Evolutionary conservation across 2,888 invertebrate species (phyloP).

Genomic region (Campoplex capitator): DNA sequence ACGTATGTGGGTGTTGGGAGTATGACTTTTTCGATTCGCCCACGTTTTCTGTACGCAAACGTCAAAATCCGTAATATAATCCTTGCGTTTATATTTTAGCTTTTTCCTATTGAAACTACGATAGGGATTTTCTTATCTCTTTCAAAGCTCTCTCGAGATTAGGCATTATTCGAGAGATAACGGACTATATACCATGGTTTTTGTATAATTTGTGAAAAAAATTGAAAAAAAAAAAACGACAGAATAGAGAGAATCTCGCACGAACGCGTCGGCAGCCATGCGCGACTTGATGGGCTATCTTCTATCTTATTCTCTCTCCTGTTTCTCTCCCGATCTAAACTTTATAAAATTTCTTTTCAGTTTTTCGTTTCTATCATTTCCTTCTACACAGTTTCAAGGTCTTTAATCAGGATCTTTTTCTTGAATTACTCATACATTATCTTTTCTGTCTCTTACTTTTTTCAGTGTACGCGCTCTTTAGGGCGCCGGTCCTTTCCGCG

Average conservation of each 20-base stretch:
- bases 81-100: neutral
- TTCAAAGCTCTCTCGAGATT: constrained; percentile 10
- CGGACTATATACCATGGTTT: constrained; percentile 28
- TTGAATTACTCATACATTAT: too few relatives aligned
- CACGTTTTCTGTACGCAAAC: constrained; percentile 36
- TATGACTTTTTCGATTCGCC: constrained; percentile 8
- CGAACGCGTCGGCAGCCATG: constrained; percentile 76
- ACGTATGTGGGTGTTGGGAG: constrained; percentile 18
- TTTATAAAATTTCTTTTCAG: neutral
- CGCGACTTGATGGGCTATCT: constrained; percentile 71
- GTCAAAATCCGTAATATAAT: constrained; percentile 40
- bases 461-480: constrained; percentile 36
- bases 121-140: constrained; percentile 6
- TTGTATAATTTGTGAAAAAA: constrained; percentile 18
- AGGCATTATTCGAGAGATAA: constrained; percentile 15
- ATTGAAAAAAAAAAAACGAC: constrained; percentile 40
- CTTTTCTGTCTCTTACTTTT: constrained; percentile 1
- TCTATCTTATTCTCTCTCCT: constrained; percentile 5
- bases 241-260: constrained; percentile 70
- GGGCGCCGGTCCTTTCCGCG: constrained; percentile 59
- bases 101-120: neutral
- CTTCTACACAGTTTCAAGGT: neutral
- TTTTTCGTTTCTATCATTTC: neutral
- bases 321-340: constrained; percentile 28
- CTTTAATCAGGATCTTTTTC: neutral